These are phyloP conservation scores for Apamea epomidion DNA, from an alignment of 2,888 invertebrate species.

Conservation along the genomic window DNA sequence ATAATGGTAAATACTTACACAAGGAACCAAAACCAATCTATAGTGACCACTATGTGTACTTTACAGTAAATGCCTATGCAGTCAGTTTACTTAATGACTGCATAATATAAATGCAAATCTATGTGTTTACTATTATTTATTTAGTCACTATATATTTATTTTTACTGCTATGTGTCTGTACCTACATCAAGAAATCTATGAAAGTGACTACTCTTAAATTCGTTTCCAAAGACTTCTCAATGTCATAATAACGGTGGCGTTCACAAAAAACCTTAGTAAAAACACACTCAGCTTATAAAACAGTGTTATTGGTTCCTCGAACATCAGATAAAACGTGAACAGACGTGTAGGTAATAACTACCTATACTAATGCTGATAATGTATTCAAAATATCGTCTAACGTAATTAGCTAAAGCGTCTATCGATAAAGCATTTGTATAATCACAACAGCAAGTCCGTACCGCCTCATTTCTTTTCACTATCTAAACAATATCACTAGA, in stretches of 20 bases:
- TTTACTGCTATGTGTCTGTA: slow-evolving; percentile 65
- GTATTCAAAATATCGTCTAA: slow-evolving; percentile 87
- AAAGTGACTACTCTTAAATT: slow-evolving; percentile 66
- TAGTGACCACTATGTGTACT: slow-evolving; percentile 64
- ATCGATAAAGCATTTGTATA: slow-evolving; percentile 89
- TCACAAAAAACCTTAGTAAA: slow-evolving; percentile 75
- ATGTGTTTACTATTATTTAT: slow-evolving; percentile 68
- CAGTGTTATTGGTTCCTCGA: slow-evolving; percentile 81
- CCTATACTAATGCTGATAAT: slow-evolving; percentile 82
- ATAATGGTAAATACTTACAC: slow-evolving; percentile 51
- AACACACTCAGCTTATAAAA: slow-evolving; percentile 79
- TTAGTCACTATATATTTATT: slow-evolving; percentile 67
- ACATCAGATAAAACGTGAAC: slow-evolving; percentile 80
- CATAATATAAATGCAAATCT: slow-evolving; percentile 69
- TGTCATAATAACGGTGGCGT: slow-evolving; percentile 66
- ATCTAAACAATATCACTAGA: slow-evolving; percentile 88
- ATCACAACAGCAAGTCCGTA: slow-evolving; percentile 88
- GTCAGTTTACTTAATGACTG: slow-evolving; percentile 61
- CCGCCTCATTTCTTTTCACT: slow-evolving; percentile 85
- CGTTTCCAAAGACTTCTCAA: slow-evolving; percentile 71
- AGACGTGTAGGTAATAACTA: slow-evolving; percentile 73
- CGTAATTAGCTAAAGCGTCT: slow-evolving; percentile 88
- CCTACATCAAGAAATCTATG: slow-evolving; percentile 69
- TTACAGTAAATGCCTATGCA: slow-evolving; percentile 66
- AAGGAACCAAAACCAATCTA: slow-evolving; percentile 68